Evolutionary conservation across 1,140 invertebrate species (phyloP).

Genomic region (Armadillidium nasatum): DNA sequence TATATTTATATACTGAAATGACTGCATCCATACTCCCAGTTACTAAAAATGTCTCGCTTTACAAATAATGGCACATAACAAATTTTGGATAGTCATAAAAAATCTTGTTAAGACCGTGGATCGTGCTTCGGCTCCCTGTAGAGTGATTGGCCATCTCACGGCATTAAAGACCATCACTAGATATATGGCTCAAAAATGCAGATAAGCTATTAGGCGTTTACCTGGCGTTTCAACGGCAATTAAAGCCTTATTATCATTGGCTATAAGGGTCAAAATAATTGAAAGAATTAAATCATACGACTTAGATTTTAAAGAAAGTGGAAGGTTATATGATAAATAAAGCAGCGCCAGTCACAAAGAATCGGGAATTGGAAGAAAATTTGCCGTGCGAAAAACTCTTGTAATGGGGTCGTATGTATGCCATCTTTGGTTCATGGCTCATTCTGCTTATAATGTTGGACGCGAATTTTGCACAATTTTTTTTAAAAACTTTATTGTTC

Average conservation of each 20-base stretch:
- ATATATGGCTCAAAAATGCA: neutral
- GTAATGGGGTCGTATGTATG: neutral
- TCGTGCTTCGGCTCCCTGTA: neutral
- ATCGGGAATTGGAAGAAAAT: constrained; percentile 1
- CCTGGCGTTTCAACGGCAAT: neutral
- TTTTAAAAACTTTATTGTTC: neutral
- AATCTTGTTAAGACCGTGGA: neutral
- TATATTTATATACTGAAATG: neutral
- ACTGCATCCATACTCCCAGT: neutral
- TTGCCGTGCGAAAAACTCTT: neutral
- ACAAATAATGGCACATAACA: constrained; percentile 8
- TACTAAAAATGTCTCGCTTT: constrained; percentile 10
- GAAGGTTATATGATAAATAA: neutral
- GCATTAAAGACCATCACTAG: neutral
- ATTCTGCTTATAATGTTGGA: neutral
- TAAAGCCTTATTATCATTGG: neutral
- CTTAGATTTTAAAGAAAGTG: neutral
- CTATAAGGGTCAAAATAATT: neutral
- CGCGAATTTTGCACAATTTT: neutral
- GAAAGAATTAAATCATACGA: neutral
- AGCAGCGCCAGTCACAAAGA: constrained; percentile 4
- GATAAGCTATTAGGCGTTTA: neutral
- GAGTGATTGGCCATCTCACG: constrained; percentile 1
- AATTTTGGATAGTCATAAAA: constrained; percentile 12
- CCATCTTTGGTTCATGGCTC: neutral